These are phyloP conservation scores for Euphysa ruthae DNA, from an alignment of 30 jellyfish, hydroid and myxozoan species.

Conservation along the genomic window DNA sequence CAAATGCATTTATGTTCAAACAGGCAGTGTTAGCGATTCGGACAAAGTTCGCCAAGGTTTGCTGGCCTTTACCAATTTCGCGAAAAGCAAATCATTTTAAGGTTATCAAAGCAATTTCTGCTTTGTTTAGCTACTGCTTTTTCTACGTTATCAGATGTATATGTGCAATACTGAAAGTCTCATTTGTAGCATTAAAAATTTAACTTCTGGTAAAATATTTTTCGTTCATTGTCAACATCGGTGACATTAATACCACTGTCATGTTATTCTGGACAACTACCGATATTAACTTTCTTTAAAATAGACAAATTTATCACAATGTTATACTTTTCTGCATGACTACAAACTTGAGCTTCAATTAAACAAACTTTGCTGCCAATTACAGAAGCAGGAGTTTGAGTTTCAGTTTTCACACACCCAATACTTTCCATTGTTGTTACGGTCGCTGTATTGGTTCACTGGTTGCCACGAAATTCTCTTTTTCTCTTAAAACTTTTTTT, in stretches of 20 bases:
- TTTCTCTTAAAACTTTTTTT: neutral
- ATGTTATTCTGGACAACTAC: neutral
- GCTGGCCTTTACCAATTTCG: neutral
- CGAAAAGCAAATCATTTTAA: too few species aligned
- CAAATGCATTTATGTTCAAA: neutral
- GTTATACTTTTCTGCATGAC: neutral
- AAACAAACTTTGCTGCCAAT: neutral
- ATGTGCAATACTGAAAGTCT: neutral
- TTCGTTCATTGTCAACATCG: neutral
- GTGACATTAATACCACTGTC: neutral
- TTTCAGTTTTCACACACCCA: neutral
- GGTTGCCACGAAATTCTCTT: neutral
- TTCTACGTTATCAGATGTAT: neutral
- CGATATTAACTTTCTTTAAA: neutral
- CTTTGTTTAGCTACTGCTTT: neutral
- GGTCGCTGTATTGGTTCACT: slow-evolving; percentile 1
- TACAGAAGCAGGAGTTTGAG: neutral
- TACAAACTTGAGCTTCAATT: neutral
- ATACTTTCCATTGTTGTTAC: neutral
- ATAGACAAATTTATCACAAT: neutral
- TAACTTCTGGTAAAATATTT: neutral
- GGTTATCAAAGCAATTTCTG: neutral
- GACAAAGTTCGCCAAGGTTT: neutral
- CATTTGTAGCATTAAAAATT: neutral
- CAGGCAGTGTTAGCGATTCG: neutral